These are phyloP conservation scores for Chrysotoxum bicinctum DNA, from an alignment of 2,888 invertebrate genomes.

Conservation along the genomic window DNA sequence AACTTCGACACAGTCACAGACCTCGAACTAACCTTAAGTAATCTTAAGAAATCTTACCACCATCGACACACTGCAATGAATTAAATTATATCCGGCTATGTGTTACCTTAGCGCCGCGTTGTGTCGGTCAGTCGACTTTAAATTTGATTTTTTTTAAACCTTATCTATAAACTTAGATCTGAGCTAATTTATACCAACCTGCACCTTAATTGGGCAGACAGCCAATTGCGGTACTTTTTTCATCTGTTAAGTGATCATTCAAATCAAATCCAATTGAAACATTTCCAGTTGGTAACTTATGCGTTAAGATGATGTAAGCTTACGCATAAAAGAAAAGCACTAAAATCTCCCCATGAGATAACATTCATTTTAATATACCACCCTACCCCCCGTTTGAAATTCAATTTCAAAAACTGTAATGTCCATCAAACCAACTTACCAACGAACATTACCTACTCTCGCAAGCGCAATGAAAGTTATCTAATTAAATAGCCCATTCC, in stretches of 20 bases:
- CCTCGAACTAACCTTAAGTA: background rate
- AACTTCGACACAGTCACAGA: too few species aligned
- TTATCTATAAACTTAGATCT: background rate
- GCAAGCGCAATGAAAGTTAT: conserved; percentile 21
- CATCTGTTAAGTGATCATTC: background rate
- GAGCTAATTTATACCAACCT: background rate
- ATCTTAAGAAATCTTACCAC: background rate
- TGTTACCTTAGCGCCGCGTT: background rate
- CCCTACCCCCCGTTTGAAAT: background rate
- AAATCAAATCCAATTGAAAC: conserved; percentile 20
- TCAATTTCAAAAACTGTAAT: conserved; percentile 23
- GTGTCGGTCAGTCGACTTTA: background rate
- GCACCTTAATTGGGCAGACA: background rate
- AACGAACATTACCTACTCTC: background rate
- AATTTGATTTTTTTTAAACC: background rate
- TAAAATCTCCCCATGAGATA: background rate
- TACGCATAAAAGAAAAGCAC: conserved; percentile 1
- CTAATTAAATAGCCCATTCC: conserved; percentile 15
- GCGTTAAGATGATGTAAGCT: conserved; percentile 5
- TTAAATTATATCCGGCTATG: background rate
- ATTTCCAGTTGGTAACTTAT: background rate
- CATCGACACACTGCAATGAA: background rate
- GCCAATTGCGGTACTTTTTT: background rate
- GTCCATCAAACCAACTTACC: conserved; percentile 25
- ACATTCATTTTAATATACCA: background rate